Percentiles rank a stretch among this genome's conserved stretches.
These are phyloP conservation scores for Campylomormyrus tamandua DNA, from an alignment of 2,113 vertebrate species.

Conservation along the genomic window DNA sequence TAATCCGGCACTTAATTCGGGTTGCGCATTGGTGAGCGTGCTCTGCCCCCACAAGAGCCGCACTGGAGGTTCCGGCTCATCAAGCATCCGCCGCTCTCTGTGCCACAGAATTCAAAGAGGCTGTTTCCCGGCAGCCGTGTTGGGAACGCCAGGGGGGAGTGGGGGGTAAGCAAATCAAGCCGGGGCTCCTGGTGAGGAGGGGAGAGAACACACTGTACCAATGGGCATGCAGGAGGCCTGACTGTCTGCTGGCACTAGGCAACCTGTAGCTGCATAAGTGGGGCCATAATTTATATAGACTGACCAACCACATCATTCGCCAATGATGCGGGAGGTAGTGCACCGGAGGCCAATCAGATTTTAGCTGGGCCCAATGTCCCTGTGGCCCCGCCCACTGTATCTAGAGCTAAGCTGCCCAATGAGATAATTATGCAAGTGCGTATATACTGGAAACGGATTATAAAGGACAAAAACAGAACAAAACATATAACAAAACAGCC, in stretches of 20 bases:
- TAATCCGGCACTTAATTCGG: background rate
- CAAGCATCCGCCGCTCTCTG: background rate
- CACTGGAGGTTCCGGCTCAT: background rate
- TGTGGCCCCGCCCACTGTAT: background rate
- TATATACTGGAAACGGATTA: background rate
- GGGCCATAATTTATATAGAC: background rate
- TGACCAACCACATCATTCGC: background rate
- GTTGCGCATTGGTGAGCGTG: background rate
- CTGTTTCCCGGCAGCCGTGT: background rate
- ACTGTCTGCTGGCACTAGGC: background rate
- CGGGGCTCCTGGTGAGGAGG: background rate
- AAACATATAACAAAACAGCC: background rate
- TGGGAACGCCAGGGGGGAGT: background rate
- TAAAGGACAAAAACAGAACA: background rate
- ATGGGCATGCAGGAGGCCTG: background rate
- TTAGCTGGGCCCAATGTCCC: background rate
- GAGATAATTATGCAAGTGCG: background rate
- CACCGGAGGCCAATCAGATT: background rate
- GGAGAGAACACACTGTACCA: background rate
- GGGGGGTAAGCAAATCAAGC: background rate
- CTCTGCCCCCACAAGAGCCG: background rate
- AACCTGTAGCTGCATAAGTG: background rate
- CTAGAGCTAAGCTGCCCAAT: background rate
- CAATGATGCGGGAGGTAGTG: background rate
- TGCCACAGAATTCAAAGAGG: slow-evolving; percentile 7